Evolutionary conservation across 2,888 invertebrate genomes (phyloP), one percentile per base, ranked within the genome.

Genomic region (Drosophila conformis): DNA sequence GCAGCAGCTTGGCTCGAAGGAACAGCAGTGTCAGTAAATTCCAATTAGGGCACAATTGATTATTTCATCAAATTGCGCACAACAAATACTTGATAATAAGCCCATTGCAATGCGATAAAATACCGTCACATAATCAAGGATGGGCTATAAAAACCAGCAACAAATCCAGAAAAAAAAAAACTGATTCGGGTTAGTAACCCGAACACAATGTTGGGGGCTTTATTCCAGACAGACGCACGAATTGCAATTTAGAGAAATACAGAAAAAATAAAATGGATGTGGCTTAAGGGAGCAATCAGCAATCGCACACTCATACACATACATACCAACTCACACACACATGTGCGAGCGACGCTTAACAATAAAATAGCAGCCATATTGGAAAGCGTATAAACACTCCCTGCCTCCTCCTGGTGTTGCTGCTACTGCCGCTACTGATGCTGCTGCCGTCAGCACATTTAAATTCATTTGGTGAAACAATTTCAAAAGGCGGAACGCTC

Each of bases 241-340:
- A 83, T 80, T 82, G 82, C 78, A 87, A 90, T 88, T 90, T 90
- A 73, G 76, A 60, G 73, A 77, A 82, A 73, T 61, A 70, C 69
- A 69, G 69, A 56, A 68, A 33, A 58, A 66, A 73, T 69, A 71
- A 80, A 87, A 79, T 78, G 76, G 81, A 91, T 90, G 81, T 70
- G 79, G 72, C 91, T 78, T 83, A 71, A 69, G 91, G 91, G 91
- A 91, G 78, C 89, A 83, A 90, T 91, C 89, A 87, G 75, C 72
- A 78, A 62, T 15, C 25, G 46, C 46, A 46, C 46, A 46, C 46
- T 25, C 46, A 21, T 6, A 21, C 13, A 46, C 21, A 21, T 21
- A 11, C n/a, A 46, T 4, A 61, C 66, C 27, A 48, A 59, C 60
- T 5, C 29, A 13, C 63, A n/a, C 40, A 71, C 67, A 71, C 58